These are phyloP conservation scores for Drosophila seguyi DNA, from an alignment of 1,140 invertebrate genomes.

Conservation along the genomic window DNA sequence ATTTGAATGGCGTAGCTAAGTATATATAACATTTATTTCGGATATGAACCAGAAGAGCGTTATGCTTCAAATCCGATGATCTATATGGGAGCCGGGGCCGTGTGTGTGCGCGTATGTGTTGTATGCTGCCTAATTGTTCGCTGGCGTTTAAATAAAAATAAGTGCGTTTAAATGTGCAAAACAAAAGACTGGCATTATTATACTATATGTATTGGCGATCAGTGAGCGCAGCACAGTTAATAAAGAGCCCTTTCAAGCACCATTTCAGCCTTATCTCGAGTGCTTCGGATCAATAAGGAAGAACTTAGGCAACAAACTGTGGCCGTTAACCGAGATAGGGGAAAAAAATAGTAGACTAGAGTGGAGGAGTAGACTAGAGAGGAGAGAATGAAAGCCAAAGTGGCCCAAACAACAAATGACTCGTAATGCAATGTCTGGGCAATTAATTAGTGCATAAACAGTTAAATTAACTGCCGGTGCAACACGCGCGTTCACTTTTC, in stretches of 20 bases:
- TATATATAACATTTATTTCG: conserved; percentile 49
- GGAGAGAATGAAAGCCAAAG: conserved; percentile 32
- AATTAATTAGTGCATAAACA: conserved; percentile 85
- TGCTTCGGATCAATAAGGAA: conserved; percentile 43
- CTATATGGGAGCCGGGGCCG: conserved; percentile 32
- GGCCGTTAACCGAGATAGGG: neutral
- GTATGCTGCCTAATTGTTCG: conserved; percentile 48
- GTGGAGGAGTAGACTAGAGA: neutral
- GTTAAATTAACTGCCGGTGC: conserved; percentile 68
- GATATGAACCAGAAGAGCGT: conserved; percentile 49
- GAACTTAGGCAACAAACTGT: conserved; percentile 76
- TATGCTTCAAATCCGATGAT: conserved; percentile 68
- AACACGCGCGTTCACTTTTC: conserved; percentile 71
- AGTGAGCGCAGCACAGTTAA: conserved; percentile 2
- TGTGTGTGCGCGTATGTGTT: conserved; percentile 18
- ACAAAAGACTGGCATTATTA: conserved; percentile 64
- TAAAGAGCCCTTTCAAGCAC: conserved; percentile 6
- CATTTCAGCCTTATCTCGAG: conserved; percentile 27
- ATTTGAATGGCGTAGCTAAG: conserved; percentile 28
- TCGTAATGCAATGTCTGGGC: conserved; percentile 54
- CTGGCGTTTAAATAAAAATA: conserved; percentile 69
- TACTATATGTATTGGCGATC: conserved; percentile 10
- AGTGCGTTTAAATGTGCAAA: conserved; percentile 71
- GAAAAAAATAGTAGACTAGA: neutral
- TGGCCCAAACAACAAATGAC: conserved; percentile 29